phyloP scores from a whole-genome alignment of 2,113 vertebrate genomes.

The Procapra przewalskii region DNA sequence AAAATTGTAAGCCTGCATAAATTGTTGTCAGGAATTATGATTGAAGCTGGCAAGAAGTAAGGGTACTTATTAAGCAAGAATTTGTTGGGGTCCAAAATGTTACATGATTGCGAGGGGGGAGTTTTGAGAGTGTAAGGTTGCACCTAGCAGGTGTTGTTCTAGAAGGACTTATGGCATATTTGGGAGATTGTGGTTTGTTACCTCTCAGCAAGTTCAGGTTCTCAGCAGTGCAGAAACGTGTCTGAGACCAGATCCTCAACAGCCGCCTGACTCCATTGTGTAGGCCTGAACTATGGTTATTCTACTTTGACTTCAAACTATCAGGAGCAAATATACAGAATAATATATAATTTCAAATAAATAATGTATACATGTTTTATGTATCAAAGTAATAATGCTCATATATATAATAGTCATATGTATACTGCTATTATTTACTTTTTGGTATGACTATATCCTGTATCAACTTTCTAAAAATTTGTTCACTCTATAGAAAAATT shows the following conservation, averaged over 20 bases:
- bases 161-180: not conserved
- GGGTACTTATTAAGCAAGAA: not conserved
- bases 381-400: not conserved
- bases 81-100: not conserved
- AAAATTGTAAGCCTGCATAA: not conserved
- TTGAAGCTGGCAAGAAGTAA: not conserved
- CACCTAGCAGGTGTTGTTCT: not conserved
- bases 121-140: not conserved
- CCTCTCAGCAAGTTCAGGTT: not conserved
- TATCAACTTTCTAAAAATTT: not conserved
- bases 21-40: too few relatives aligned
- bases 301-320: not conserved
- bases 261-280: accelerated
- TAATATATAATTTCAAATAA: not conserved
- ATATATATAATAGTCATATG: not conserved
- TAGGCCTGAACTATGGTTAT: not conserved
- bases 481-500: not conserved
- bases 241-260: not conserved
- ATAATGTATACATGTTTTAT: not conserved
- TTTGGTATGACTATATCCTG: not conserved
- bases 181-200: not conserved
- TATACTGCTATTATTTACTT: not conserved
- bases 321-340: not conserved
- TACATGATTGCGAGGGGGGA: not conserved
- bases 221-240: not conserved